Conservation (phyloP, 2,113 vertebrate species). For the Chionis minor region DNA sequence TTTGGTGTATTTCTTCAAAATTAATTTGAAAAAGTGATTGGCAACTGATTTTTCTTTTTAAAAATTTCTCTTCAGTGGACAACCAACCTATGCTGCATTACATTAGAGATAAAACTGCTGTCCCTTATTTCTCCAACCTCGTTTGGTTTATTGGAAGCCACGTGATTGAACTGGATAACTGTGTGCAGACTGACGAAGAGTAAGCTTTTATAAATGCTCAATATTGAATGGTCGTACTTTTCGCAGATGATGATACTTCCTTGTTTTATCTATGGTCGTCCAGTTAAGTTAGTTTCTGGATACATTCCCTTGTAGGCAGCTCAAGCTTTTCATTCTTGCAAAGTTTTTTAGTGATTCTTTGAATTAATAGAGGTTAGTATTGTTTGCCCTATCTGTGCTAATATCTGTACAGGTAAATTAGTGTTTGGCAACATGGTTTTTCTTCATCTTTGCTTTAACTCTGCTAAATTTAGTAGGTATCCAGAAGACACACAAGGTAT, state of each 20-base stretch:
- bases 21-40: neutral
- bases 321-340: neutral
- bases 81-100: conserved; percentile 99
- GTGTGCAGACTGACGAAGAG: conserved; percentile 98
- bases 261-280: neutral
- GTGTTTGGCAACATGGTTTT: neutral
- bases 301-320: neutral
- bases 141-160: conserved; percentile 99
- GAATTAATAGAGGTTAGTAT: neutral
- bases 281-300: neutral
- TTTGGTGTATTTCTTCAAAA: neutral
- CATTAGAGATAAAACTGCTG: conserved; percentile 96
- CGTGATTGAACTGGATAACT: conserved; percentile 97
- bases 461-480: neutral
- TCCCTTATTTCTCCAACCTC: conserved; percentile 98
- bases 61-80: conserved; percentile 83
- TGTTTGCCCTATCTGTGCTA: neutral
- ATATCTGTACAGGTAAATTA: neutral
- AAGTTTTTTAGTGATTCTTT: neutral
- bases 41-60: conserved; percentile 36
- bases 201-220: conserved; percentile 72
- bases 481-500: neutral
- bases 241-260: neutral
- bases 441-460: neutral
- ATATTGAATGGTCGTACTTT: neutral